Evolutionary conservation across 2,888 invertebrate genomes (phyloP).

Genomic region (Eurytoma californica): DNA sequence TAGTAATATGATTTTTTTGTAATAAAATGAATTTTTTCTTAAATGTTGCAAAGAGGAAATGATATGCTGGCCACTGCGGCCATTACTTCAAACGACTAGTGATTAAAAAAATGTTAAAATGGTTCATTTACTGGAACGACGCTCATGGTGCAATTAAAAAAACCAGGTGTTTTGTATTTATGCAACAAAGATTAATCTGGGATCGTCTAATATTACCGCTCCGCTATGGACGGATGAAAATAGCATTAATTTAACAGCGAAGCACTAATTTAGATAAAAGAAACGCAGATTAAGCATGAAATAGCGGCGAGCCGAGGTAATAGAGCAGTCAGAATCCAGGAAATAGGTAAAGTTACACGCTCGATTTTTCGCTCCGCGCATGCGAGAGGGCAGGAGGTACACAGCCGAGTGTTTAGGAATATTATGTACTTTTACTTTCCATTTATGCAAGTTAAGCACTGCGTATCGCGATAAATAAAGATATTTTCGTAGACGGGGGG

Average conservation of each 20-base stretch:
- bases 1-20: no score
- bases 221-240: constrained; percentile 14
- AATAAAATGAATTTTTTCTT: no score
- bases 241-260: constrained; percentile 14
- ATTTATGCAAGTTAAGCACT: constrained; percentile 34
- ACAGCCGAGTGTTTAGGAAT: constrained; percentile 42
- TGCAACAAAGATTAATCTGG: constrained; percentile 29
- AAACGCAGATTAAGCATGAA: constrained; percentile 37
- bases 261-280: constrained; percentile 26
- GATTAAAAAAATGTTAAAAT: no score
- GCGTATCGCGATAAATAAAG: constrained; percentile 48
- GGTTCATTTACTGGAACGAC: background rate
- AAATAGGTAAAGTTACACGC: constrained; percentile 35
- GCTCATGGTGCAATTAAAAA: no score
- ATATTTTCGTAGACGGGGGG: constrained; percentile 33
- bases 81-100: no score
- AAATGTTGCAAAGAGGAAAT: no score
- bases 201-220: constrained; percentile 5
- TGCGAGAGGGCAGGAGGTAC: constrained; percentile 11
- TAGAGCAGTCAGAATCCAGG: constrained; percentile 49
- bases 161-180: constrained; percentile 3
- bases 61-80: no score
- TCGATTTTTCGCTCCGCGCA: constrained; percentile 13
- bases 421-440: constrained; percentile 52
- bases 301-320: constrained; percentile 39